Conservation (phyloP, 2,797 vertebrate genomes). For the Tokudaia tokunoshimensis region DNA sequence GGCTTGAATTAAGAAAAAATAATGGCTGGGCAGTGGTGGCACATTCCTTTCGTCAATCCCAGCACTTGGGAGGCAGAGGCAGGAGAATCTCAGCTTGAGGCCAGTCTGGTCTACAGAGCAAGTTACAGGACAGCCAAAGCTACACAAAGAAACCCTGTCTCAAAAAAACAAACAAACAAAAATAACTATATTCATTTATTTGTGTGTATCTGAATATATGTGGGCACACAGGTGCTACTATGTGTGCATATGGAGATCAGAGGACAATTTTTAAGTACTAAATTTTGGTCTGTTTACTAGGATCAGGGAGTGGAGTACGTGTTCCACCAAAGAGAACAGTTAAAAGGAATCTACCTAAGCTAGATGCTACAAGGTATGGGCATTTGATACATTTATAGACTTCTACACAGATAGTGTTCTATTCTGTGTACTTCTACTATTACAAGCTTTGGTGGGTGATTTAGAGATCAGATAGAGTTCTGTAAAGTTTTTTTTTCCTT, state of each 20-base stretch:
- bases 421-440: background rate
- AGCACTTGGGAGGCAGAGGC: too few relatives aligned
- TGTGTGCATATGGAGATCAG: background rate
- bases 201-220: background rate
- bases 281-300: slow-evolving; percentile 65
- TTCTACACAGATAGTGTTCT: background rate
- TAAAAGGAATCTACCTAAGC: slow-evolving; percentile 93
- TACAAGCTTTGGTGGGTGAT: background rate
- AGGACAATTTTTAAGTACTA: slow-evolving; percentile 34
- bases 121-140: background rate
- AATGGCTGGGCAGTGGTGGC: background rate
- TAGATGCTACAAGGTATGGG: slow-evolving; percentile 95
- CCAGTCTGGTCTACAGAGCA: background rate
- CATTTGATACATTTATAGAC: background rate
- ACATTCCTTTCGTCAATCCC: background rate
- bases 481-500: background rate
- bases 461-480: background rate
- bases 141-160: background rate
- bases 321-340: slow-evolving; percentile 90
- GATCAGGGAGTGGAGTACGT: slow-evolving; percentile 84
- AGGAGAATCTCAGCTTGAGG: background rate
- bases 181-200: background rate
- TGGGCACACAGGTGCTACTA: background rate
- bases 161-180: background rate
- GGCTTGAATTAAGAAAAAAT: background rate